Conservation (phyloP, 2,113 vertebrate species). For the Pterocles gutturalis region DNA sequence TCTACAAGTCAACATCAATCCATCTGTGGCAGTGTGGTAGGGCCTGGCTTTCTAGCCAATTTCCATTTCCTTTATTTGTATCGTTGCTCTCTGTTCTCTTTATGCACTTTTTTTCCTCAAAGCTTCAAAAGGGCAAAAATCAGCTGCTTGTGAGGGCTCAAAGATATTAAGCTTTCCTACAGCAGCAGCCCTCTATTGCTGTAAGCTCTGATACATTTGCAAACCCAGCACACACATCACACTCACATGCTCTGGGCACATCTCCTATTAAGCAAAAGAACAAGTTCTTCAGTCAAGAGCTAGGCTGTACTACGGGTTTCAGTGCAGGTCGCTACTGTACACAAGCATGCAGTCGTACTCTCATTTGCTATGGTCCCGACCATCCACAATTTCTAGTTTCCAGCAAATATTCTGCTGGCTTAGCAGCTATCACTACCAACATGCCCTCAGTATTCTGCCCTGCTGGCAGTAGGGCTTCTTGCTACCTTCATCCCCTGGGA, state of each 20-base stretch:
- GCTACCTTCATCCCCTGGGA: background rate
- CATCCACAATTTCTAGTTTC: background rate
- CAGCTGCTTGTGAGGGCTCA: background rate
- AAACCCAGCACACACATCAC: background rate
- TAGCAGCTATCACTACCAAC: background rate
- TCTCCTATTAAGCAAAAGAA: background rate
- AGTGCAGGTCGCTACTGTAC: background rate
- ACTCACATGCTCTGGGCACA: background rate
- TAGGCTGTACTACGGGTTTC: background rate
- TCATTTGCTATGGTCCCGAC: background rate
- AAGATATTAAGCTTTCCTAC: background rate
- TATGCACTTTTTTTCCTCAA: background rate
- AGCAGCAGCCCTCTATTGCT: background rate
- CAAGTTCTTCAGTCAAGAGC: background rate
- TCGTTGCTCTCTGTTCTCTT: background rate
- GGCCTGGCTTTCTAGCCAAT: background rate
- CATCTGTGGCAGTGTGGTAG: background rate
- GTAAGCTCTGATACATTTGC: background rate
- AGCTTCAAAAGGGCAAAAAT: background rate
- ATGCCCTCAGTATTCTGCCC: background rate
- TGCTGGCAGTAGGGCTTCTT: background rate
- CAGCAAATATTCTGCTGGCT: background rate
- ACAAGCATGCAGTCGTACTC: background rate
- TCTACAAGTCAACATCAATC: background rate
- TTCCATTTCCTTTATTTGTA: background rate